These are phyloP conservation scores for Drosophila sturtevanti DNA, from an alignment of 1,140 invertebrate genomes.

Conservation along the genomic window DNA sequence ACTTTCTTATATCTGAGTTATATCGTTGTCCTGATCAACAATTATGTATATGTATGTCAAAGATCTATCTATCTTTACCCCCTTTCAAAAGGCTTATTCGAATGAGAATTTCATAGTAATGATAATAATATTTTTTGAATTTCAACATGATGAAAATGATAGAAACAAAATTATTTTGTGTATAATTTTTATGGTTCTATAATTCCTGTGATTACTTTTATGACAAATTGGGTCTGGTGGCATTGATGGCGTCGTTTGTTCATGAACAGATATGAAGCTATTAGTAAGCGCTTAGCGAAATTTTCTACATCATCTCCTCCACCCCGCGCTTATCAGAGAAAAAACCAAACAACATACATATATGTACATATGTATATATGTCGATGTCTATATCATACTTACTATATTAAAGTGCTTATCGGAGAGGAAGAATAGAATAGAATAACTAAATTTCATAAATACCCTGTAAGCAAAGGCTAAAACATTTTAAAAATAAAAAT, in stretches of 20 bases:
- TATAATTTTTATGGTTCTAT: constrained; percentile 33
- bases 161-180: neutral
- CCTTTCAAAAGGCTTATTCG: too few species aligned
- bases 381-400: neutral
- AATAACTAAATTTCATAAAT: neutral
- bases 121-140: too few species aligned
- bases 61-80: too few species aligned
- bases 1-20: too few species aligned
- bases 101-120: neutral
- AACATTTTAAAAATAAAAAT: too few species aligned
- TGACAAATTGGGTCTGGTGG: constrained; percentile 1
- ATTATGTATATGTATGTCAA: too few species aligned
- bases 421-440: neutral
- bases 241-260: constrained; percentile 16
- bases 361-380: neutral
- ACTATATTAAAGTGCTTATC: neutral
- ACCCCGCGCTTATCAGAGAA: neutral
- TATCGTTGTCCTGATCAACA: too few species aligned
- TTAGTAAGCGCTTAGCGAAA: constrained; percentile 11
- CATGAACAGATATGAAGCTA: constrained; percentile 44
- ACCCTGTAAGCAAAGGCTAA: too few species aligned
- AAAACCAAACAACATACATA: neutral
- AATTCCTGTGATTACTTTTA: constrained; percentile 44
- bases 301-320: neutral
- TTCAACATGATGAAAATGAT: neutral